phyloP scores from a whole-genome alignment of 2,113 vertebrate species.

The Ciconia maguari region DNA sequence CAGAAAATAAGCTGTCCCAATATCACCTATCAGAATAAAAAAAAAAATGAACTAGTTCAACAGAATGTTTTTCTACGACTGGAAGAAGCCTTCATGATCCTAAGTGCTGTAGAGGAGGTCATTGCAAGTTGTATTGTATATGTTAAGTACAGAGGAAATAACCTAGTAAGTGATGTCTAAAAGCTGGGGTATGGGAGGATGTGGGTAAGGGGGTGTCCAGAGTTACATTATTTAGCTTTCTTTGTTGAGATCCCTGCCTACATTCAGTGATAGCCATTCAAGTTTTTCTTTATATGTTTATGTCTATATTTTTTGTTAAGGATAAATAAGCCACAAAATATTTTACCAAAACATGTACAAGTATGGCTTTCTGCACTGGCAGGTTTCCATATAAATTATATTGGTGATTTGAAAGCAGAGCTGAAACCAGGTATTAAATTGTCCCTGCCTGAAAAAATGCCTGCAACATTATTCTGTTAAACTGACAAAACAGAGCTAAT shows the following conservation, averaged over 20 bases:
- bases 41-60: neutral
- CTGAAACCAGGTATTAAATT: conserved; percentile 33
- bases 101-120: neutral
- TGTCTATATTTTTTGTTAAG: neutral
- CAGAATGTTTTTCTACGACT: neutral
- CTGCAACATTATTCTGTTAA: neutral
- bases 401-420: neutral
- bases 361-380: neutral
- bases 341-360: neutral
- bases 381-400: neutral
- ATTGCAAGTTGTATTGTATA: neutral
- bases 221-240: neutral
- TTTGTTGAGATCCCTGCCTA: neutral
- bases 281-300: neutral
- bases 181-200: neutral
- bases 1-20: neutral
- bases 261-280: neutral
- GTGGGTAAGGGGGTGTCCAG: neutral
- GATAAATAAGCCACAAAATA: neutral
- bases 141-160: neutral
- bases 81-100: fast-evolving
- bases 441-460: neutral
- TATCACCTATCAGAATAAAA: neutral
- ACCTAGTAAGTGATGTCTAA: neutral
- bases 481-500: neutral